These are phyloP conservation scores for Rapana venosa DNA, from an alignment of 2,888 invertebrate genomes.

Conservation along the genomic window DNA sequence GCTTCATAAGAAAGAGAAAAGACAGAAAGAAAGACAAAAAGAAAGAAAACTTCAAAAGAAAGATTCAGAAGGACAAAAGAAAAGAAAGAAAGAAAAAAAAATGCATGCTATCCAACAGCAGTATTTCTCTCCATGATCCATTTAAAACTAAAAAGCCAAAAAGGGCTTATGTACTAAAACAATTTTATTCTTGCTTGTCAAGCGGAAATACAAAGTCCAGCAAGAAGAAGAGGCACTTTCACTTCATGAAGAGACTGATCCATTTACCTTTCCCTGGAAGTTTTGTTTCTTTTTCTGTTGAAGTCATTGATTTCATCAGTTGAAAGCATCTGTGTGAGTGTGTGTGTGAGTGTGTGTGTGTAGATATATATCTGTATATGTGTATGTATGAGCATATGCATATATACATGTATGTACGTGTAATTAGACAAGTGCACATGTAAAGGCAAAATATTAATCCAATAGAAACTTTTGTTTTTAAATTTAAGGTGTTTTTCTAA, in stretches of 20 bases:
- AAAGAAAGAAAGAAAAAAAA: too few relatives aligned
- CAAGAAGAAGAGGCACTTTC: not conserved
- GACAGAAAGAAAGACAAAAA: not conserved
- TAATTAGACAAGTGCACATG: not conserved
- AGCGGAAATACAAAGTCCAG: too few relatives aligned
- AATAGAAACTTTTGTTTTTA: too few relatives aligned
- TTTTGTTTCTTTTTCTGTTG: not conserved
- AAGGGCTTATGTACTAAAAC: too few relatives aligned
- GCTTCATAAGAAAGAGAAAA: not conserved
- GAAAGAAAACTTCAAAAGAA: not conserved
- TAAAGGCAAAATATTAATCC: not conserved
- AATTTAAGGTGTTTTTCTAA: too few relatives aligned
- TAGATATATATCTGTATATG: not conserved
- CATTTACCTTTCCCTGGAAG: not conserved
- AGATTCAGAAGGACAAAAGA: too few relatives aligned
- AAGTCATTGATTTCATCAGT: not conserved
- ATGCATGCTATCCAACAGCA: too few relatives aligned
- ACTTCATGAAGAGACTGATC: not conserved
- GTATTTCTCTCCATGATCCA: too few relatives aligned
- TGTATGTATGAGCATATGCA: not conserved
- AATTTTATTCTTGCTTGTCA: too few relatives aligned
- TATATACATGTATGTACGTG: not conserved
- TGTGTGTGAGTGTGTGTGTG: slow-evolving; percentile 18
- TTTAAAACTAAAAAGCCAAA: too few relatives aligned
- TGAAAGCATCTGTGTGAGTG: not conserved